Base-by-base conservation (phyloP, 1,140 invertebrate species). In the Colletes gigas region DNA sequence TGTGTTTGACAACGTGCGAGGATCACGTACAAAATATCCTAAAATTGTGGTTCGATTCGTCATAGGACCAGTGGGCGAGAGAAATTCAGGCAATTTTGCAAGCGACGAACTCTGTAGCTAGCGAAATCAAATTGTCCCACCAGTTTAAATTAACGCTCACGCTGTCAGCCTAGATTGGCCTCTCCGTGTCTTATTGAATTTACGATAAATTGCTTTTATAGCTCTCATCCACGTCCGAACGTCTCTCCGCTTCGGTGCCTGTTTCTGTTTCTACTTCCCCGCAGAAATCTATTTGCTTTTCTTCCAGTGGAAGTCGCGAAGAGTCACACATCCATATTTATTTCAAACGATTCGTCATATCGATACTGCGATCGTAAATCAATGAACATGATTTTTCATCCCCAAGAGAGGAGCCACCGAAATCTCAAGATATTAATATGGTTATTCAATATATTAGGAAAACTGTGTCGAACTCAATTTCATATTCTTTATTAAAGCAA, bases 171-270 rank as follows among this genome's bases (percentile, higher is more conserved):
- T 65, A 76, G 79, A 85, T 86, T 81, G 83, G 44, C 52, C 59
- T 71, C 69, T 59, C 65, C 57, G 44, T 80, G 57, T 88, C 78
- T 87, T 83, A 88, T 88, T 85, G 83, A 87, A 85, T 88, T 81
- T 77, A 71, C 76, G 81, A 85, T 87, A 88, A 88, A 85, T 81
- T 78, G 67, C 80, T 81, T 85, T 78, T 76, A 72, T 81, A 81
- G 74, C 68, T 70, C 50, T 63, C 66, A 55, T 70, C 59, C 54
- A 57, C 39, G 54, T 82, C 39, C 54, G n/a, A 10, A 10, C 15
- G 9, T 41, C 15, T 3, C 52, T 3, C 55, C 9, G 17, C 14
- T 10, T 3, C 12, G 60, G 14, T 7, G 12, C 15, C 50, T 47
- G 8, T 21, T 5, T n/a, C 8, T 15, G 14, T 17, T 6, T 10